phyloP scores from a whole-genome alignment of 2,888 invertebrate species.

The Tanytarsus gracilentus region DNA sequence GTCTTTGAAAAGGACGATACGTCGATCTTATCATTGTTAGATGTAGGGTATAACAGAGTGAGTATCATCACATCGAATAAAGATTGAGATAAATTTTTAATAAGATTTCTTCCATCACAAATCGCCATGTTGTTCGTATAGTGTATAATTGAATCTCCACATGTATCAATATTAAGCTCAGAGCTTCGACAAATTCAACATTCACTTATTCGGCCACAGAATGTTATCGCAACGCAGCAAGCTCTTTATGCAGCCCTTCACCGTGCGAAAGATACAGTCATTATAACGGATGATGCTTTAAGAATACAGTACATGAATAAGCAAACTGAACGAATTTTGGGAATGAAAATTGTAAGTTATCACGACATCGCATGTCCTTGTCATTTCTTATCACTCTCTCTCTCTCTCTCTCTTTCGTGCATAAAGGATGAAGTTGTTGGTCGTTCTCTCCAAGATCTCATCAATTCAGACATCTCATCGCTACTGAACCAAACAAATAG shows the following conservation, averaged over 20 bases:
- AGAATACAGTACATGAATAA: slow-evolving; percentile 82
- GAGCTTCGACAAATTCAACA: slow-evolving; percentile 72
- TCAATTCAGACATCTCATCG: slow-evolving; percentile 43
- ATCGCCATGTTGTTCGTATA: slow-evolving; percentile 39
- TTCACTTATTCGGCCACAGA: slow-evolving; percentile 63
- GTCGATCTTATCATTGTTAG: slow-evolving; percentile 63
- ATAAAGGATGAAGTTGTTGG: slow-evolving; percentile 42
- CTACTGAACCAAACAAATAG: slow-evolving; percentile 55
- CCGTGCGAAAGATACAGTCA: slow-evolving; percentile 74
- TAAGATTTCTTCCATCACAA: slow-evolving; percentile 24
- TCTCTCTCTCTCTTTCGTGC: not conserved
- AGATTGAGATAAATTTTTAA: slow-evolving; percentile 17
- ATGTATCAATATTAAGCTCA: slow-evolving; percentile 50
- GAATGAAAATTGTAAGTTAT: slow-evolving; percentile 54
- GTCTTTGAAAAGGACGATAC: slow-evolving; percentile 76
- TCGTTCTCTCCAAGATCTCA: slow-evolving; percentile 41
- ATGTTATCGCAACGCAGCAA: slow-evolving; percentile 62
- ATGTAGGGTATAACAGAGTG: slow-evolving; percentile 83
- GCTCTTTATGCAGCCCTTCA: slow-evolving; percentile 80
- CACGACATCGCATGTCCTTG: slow-evolving; percentile 41
- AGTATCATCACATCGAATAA: slow-evolving; percentile 38
- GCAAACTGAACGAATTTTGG: slow-evolving; percentile 73
- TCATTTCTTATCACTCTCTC: slow-evolving; percentile 32
- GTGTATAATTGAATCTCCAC: slow-evolving; percentile 60
- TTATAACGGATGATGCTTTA: slow-evolving; percentile 77